Evolutionary conservation across 1,140 invertebrate species (phyloP), one percentile per base, ranked within the genome.

Genomic region (Physella acuta): DNA sequence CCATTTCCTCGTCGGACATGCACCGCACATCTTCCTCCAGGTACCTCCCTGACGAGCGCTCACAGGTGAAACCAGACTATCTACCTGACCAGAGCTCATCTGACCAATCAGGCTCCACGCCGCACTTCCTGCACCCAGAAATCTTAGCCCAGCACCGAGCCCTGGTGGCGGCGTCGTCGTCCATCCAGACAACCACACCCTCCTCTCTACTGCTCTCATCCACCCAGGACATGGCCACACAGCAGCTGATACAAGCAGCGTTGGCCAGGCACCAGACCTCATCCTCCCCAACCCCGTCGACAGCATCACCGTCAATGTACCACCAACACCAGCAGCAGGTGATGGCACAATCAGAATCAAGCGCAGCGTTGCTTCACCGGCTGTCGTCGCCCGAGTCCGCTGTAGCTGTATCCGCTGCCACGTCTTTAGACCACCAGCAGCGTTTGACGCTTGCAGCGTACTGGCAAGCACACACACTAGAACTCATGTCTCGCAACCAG

Each of bases 171-270:
- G 66, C 56, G 2, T 44, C 66, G n/a, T 59, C 66, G 20, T 49
- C 66, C n/a, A 5, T 56, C 30, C 64, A 55, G 33, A 34, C 64
- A 4, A 55, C 66, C 1, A 51, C 16, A n/a, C 34, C 65, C 3
- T 60, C 66, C 17, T 67, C 64, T 37, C 28, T 59, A 8, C 28
- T 68, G n/a, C 28, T 68, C 31, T 44, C 66, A 30, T 66, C 64
- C 11, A 34, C 64, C 31, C 64, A 66, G 24, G 64, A 66, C 37
- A 26, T 56, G 31, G 52, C 64, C 33, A 39, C 64, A 2, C 64
- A 66, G 52, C 64, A 66, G 31, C 53, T 66, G 64, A 56, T 66
- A 30, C 64, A 66, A 3, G 64, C 64, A 16, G 64, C 64, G 5
- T n/a, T 66, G 64, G 64, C 53, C 2, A 49, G 64, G 17, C 51